Evolutionary conservation across 2,888 invertebrate species (phyloP), one percentile per base, ranked within the genome.

Genomic region (Tetrapedia diversipes): DNA sequence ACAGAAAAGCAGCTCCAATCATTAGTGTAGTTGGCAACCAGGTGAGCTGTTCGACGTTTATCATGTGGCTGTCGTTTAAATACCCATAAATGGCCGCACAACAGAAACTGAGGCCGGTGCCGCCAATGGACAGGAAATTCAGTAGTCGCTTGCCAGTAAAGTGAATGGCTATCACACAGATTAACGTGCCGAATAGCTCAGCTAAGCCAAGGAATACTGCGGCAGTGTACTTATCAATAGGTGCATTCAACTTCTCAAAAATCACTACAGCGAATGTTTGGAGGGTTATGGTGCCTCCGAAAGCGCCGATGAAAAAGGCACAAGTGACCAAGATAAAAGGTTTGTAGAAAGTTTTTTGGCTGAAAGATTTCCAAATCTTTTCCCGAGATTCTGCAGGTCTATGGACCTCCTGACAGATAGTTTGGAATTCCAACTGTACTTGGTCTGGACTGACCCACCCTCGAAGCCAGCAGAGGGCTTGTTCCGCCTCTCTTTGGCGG

Each of bases 201-300:
- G 95, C 93, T 14, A 95, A 90, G 0, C 96, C 97, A 32, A 97
- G 92, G 34, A 96, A 92, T 45, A 96, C 93, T 0, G 96, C 96
- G 0, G 96, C 96, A 74, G 95, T 94, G 91, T 96, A 96, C 87
- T 95, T 95, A 87, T 96, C 94, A 73, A 97, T 94, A 0, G 97
- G 96, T 0, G 96, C 94, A 57, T 95, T 93, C 29, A 97, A 88
- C 72, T 94, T 93, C 59, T 94, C 94, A 87, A 97, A 96, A 85
- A 97, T 96, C 78, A 93, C 94, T 4, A 96, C 96, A 22, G 96
- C 95, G 86, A 94, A 96, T 0, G 95, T 96, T 92, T 95, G 95
- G 29, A 97, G 91, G 0, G 96, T 94, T 0, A 95, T 95, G 92
- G 95, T 95, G 0, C 97, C 97, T 41, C 95, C 95, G 86, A 96